These are phyloP conservation scores for Apodemus sylvaticus DNA, from an alignment of 2,113 vertebrate species.

Conservation along the genomic window DNA sequence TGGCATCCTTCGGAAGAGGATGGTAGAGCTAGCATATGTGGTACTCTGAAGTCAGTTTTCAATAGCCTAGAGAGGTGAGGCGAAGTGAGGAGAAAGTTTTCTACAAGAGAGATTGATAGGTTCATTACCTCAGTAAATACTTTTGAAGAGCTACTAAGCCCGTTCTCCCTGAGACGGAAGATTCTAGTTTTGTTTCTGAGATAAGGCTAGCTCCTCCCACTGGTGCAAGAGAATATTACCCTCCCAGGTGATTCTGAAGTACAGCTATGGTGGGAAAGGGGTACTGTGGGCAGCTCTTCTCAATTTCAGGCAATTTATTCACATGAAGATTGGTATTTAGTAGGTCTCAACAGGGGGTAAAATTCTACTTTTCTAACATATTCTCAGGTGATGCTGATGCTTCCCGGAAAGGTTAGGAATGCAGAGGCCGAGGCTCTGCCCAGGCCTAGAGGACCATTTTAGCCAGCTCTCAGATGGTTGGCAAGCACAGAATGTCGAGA, in stretches of 20 bases:
- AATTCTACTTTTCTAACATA: conserved; percentile 12
- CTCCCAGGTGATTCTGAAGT: not conserved
- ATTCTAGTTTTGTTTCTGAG: not conserved
- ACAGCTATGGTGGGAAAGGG: not conserved
- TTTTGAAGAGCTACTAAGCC: not conserved
- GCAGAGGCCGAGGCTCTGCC: not conserved
- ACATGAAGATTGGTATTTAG: not conserved
- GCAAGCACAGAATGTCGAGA: not conserved
- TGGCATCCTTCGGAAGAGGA: too few relatives aligned
- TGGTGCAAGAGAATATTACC: not conserved
- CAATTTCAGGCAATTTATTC: not conserved
- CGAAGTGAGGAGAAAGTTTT: too few relatives aligned
- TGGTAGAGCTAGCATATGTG: not conserved
- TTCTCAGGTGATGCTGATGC: not conserved
- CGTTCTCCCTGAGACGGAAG: conserved; percentile 20
- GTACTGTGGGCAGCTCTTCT: not conserved
- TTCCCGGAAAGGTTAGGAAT: not conserved
- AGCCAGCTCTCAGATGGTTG: not conserved
- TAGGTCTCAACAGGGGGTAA: not conserved
- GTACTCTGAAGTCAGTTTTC: not conserved
- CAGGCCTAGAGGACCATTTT: not conserved
- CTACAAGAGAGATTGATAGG: not conserved
- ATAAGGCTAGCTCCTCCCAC: not conserved
- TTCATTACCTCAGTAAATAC: not conserved
- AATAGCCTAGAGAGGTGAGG: too few relatives aligned